These are phyloP conservation scores for Hirtodrosophila histrioides DNA, from an alignment of 2,888 invertebrate genomes.

Conservation along the genomic window DNA sequence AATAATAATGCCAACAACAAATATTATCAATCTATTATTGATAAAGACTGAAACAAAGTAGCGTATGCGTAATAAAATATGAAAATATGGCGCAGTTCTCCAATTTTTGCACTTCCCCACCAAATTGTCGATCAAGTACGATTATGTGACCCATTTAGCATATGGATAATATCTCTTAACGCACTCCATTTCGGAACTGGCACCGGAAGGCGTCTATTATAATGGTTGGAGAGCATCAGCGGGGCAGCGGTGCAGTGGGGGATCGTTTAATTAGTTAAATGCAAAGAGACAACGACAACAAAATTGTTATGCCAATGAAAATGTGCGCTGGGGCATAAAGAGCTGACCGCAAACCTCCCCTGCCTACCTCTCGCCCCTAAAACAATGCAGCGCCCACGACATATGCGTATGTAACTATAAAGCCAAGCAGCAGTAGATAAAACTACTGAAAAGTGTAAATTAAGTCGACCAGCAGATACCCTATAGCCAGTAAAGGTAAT, in stretches of 20 bases:
- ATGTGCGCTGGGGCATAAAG: constrained; percentile 66
- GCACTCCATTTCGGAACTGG: constrained; percentile 63
- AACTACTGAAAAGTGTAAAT: background rate
- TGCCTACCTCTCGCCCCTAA: background rate
- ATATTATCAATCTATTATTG: constrained; percentile 59
- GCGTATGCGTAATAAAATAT: constrained; percentile 51
- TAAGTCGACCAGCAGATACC: background rate
- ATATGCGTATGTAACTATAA: background rate
- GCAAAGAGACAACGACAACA: constrained; percentile 56
- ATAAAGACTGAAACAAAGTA: constrained; percentile 51
- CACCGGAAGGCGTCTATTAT: constrained; percentile 68
- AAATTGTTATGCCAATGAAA: constrained; percentile 75
- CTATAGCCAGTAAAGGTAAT: background rate
- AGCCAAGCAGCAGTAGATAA: background rate
- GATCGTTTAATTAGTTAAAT: constrained; percentile 76
- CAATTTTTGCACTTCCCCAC: constrained; percentile 5
- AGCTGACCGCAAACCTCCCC: constrained; percentile 44
- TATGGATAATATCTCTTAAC: constrained; percentile 26
- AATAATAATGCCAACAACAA: constrained; percentile 25
- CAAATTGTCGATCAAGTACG: constrained; percentile 32
- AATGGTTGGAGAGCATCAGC: background rate
- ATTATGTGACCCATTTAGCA: constrained; percentile 41
- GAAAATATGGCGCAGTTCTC: constrained; percentile 11
- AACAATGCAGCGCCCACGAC: constrained; percentile 14
- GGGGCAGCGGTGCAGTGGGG: constrained; percentile 18